Conservation (phyloP, 2,888 invertebrate genomes). For the Melinaea menophilus region DNA sequence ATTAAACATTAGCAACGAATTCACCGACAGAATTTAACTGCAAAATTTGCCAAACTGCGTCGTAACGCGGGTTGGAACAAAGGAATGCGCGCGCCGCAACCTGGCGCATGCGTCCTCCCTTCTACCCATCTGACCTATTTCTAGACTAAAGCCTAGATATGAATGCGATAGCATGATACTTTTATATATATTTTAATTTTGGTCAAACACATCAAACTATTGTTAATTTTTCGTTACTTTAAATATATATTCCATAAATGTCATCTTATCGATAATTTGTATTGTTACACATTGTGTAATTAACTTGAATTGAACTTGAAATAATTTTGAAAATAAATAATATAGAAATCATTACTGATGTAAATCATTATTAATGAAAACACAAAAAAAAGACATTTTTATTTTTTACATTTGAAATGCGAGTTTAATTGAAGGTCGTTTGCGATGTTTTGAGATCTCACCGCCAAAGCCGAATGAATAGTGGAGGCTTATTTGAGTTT, state of each 20-base stretch:
- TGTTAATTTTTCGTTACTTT: no score
- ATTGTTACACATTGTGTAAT: no score
- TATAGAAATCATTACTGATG: no score
- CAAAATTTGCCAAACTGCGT: conserved; percentile 45
- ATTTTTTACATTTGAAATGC: no score
- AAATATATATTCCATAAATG: no score
- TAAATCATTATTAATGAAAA: no score
- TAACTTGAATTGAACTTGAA: no score
- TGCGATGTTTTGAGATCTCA: neutral
- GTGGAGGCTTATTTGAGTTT: conserved; percentile 1
- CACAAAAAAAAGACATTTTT: no score
- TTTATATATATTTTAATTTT: conserved; percentile 11
- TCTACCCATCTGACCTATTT: conserved; percentile 50
- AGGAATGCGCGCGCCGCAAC: conserved; percentile 37
- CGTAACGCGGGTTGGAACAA: conserved; percentile 32
- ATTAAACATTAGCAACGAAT: conserved; percentile 44
- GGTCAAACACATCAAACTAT: no score
- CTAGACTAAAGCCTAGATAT: conserved; percentile 38
- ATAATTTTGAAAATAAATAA: no score
- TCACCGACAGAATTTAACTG: conserved; percentile 43
- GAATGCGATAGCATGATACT: conserved; percentile 20
- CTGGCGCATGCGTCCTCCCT: conserved; percentile 47
- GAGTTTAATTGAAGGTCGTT: no score
- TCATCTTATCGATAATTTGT: no score
- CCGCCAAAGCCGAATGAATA: neutral